Conservation (phyloP, 2,113 vertebrate species). For the Ctenodactylus gundi region DNA sequence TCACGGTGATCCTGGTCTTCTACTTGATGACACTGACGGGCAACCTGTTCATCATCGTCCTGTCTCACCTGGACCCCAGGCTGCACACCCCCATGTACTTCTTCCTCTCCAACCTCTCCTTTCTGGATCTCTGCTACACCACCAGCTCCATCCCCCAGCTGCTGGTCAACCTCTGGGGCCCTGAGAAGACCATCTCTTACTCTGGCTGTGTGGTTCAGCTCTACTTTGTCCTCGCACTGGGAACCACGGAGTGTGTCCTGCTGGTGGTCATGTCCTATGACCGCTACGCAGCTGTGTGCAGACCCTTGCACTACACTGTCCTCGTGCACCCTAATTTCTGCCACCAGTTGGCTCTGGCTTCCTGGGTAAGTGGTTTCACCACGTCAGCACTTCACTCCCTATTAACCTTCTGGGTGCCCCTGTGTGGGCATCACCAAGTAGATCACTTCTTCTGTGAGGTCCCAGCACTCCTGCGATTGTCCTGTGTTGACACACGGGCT, state of each 20-base stretch:
- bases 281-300: conserved; percentile 7
- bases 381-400: conserved; percentile 37
- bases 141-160: background rate
- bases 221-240: conserved; percentile 11
- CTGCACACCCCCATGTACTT: background rate
- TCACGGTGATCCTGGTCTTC: too few species aligned
- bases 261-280: conserved; percentile 46
- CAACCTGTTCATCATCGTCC: background rate
- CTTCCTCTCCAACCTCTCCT: background rate
- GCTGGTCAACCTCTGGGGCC: too few species aligned
- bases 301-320: conserved; percentile 26
- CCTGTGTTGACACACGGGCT: background rate
- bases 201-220: conserved; percentile 23
- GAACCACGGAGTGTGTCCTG: conserved; percentile 38
- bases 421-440: conserved; percentile 26
- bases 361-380: conserved; percentile 9
- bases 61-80: background rate
- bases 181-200: background rate
- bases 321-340: conserved; percentile 40
- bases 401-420: background rate
- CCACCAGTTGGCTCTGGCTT: background rate
- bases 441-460: conserved; percentile 60
- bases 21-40: too few species aligned
- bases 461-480: conserved; percentile 34
- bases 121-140: conserved; percentile 29